Evolutionary conservation across 2,888 invertebrate species (phyloP).

Genomic region (Sarcophaga caerulescens): DNA sequence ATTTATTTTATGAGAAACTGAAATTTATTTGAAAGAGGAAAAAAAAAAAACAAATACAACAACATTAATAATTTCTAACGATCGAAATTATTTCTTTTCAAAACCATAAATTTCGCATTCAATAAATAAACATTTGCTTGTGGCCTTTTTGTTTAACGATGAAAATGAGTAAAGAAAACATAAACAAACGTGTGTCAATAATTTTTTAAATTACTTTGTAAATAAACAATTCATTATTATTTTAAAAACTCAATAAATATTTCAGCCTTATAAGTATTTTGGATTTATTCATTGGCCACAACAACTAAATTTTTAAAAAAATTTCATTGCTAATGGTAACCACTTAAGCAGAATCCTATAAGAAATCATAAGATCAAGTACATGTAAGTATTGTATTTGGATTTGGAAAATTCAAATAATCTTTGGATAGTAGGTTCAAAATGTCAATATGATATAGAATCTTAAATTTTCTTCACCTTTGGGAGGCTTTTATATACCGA

Average conservation of each 20-base stretch:
- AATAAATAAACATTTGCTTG: constrained; percentile 55
- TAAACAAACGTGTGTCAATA: constrained; percentile 72
- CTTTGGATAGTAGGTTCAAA: no score
- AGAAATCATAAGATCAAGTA: no score
- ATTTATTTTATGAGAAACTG: constrained; percentile 35
- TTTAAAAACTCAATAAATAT: constrained; percentile 15
- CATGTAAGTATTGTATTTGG: no score
- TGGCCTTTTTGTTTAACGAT: neutral
- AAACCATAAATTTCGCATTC: constrained; percentile 51
- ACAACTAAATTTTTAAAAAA: no score
- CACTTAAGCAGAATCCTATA: no score
- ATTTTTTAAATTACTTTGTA: constrained; percentile 77
- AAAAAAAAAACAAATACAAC: constrained; percentile 5
- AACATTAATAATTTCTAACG: constrained; percentile 42
- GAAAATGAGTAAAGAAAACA: neutral
- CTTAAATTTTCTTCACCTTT: no score
- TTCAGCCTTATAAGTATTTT: neutral
- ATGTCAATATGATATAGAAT: no score
- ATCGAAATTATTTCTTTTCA: neutral
- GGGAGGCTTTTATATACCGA: no score
- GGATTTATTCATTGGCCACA: no score
- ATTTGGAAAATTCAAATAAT: no score
- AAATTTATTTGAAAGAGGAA: constrained; percentile 34
- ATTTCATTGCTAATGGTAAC: no score
- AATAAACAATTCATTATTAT: constrained; percentile 72